These are phyloP conservation scores for Merluccius polli DNA, from an alignment of 2,797 vertebrate genomes.

Conservation along the genomic window DNA sequence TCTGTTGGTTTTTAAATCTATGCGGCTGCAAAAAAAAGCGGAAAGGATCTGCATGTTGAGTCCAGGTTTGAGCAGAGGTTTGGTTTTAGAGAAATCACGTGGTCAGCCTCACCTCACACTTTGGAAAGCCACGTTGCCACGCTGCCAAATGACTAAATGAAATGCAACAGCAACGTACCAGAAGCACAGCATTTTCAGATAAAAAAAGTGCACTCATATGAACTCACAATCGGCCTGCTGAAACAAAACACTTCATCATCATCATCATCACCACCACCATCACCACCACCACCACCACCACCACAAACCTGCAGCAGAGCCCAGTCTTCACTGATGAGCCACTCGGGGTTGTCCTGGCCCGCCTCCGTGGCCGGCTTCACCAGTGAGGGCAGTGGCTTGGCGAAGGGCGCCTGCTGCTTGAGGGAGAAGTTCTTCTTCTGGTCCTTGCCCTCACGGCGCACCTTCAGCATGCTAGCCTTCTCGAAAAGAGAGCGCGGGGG, in stretches of 20 bases:
- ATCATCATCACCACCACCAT: too few species aligned
- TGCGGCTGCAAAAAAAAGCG: not conserved
- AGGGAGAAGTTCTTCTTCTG: slow-evolving; percentile 92
- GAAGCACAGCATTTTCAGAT: not conserved
- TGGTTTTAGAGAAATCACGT: not conserved
- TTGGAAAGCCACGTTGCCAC: not conserved
- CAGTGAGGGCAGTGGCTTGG: slow-evolving; percentile 87
- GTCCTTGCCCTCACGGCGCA: slow-evolving; percentile 87
- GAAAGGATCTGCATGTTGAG: not conserved
- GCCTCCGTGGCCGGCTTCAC: slow-evolving; percentile 85
- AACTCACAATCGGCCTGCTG: not conserved
- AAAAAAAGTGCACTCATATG: not conserved
- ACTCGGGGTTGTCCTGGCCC: slow-evolving; percentile 90
- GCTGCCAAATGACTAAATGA: not conserved
- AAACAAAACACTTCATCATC: not conserved
- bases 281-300: too few species aligned
- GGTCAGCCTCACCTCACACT: not conserved
- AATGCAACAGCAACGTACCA: too few species aligned
- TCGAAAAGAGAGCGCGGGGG: slow-evolving; percentile 92
- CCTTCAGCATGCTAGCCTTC: slow-evolving; percentile 87
- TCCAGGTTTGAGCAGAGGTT: not conserved
- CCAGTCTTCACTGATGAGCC: slow-evolving; percentile 96
- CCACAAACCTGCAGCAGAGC: slow-evolving; percentile 84
- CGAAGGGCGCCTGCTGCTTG: slow-evolving; percentile 89
- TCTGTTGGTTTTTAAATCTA: not conserved